Evolutionary conservation across 1,140 invertebrate species (phyloP), one percentile per base, ranked within the genome.

Genomic region (Artemia franciscana): DNA sequence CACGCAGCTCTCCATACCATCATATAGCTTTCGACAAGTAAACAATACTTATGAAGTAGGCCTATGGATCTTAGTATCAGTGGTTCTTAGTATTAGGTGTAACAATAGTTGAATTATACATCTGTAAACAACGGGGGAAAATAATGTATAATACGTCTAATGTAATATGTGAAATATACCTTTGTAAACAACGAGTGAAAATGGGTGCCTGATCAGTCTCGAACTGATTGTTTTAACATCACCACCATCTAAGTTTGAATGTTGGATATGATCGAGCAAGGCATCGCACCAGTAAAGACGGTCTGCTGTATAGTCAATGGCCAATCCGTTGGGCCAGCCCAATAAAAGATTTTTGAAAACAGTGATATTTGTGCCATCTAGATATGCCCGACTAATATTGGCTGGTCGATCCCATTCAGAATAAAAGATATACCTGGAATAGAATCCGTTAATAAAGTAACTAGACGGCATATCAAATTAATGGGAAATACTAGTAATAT

Each of bases 331-430:
- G 0, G 93, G 93, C 88, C 92, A 94, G 1, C 92, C 93, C 0
- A 98, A 76, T 0, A 93, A 88, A 0, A 94, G 80, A 70, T 93
- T 91, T 59, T 85, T 82, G 69, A 98, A 97, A 0, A 94, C 86
- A 5, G 86, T 74, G 4, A 91, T 74, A 62, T 86, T 85, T 1
- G 79, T 83, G 0, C 91, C 92, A 71, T 97, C 92, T 0, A 88
- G 82, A 64, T 87, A 83, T 0, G 88, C 88, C 66, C 91, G 75
- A 60, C 88, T 92, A 30, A 97, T 96, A 69, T 94, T 95, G 0
- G 92, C 92, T 0, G 92, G 92, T 15, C 92, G 78, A 71, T 95
- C 91, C 87, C 91, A 94, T 72, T 95, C 91, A 0, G 91, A 93
- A 73, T 91, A 97, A 74, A 93, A 96, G 57, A 92, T 84, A 67